These are phyloP conservation scores for Potamarius usumacintae DNA, from an alignment of 2,113 vertebrate species.

Conservation along the genomic window DNA sequence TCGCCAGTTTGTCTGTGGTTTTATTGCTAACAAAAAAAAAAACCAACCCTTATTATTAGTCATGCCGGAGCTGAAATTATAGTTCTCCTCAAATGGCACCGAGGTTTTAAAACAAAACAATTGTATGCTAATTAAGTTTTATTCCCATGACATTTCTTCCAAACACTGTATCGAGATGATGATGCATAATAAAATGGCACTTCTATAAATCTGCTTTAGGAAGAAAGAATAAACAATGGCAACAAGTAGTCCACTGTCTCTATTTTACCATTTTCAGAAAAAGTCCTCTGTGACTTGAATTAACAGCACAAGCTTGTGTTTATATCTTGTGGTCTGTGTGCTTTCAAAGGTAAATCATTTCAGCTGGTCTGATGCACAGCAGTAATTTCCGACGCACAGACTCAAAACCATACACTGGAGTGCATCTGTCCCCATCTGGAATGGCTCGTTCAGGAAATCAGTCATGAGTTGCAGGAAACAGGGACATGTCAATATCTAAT, in stretches of 20 bases:
- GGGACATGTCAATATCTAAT: slow-evolving; percentile 44
- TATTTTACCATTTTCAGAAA: neutral
- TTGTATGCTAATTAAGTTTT: neutral
- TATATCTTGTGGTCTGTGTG: neutral
- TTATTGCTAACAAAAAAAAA: neutral
- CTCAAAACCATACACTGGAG: slow-evolving; percentile 3
- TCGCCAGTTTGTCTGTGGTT: neutral
- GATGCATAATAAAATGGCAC: neutral
- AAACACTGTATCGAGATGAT: neutral
- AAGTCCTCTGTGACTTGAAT: neutral
- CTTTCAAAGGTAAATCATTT: slow-evolving; percentile 28
- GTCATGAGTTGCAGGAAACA: slow-evolving; percentile 44
- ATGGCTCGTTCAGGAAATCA: slow-evolving; percentile 42
- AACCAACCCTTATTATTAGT: neutral
- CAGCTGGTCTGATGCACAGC: neutral
- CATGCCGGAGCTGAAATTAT: neutral
- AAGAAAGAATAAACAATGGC: neutral
- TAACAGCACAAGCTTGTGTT: neutral
- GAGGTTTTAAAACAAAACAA: slow-evolving; percentile 10
- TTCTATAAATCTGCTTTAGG: neutral
- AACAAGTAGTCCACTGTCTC: neutral
- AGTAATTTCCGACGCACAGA: slow-evolving; percentile 9
- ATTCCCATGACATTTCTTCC: neutral
- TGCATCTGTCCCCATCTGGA: slow-evolving; percentile 19
- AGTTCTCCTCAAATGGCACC: neutral